Percentiles rank a stretch among this genome's conserved stretches.
Evolutionary conservation across 2,797 vertebrate genomes (phyloP).

Genomic region (Sebastes hubbsi): DNA sequence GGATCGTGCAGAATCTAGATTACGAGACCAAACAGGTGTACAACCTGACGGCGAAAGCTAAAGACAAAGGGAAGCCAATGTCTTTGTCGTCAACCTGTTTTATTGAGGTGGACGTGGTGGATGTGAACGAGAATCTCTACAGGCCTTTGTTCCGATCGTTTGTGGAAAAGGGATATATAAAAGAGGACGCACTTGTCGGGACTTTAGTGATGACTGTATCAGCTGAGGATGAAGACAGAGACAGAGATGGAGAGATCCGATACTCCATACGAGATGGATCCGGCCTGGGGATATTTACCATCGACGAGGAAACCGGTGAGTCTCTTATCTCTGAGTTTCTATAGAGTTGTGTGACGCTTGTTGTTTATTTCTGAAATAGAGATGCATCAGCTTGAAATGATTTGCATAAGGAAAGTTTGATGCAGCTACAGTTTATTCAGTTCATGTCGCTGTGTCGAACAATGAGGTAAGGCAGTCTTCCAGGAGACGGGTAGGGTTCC

Average conservation of each 20-base stretch:
- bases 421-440: constrained; percentile 20
- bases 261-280: constrained; percentile 97
- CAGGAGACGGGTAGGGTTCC: constrained; percentile 46
- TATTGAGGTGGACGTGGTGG: constrained; percentile 93
- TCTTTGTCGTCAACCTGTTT: constrained; percentile 94
- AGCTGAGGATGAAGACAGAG: constrained; percentile 92
- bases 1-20: constrained; percentile 91
- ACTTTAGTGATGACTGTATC: constrained; percentile 91
- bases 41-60: constrained; percentile 93
- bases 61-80: constrained; percentile 94
- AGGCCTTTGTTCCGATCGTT: constrained; percentile 90
- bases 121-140: constrained; percentile 96
- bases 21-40: constrained; percentile 94
- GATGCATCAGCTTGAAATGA: constrained; percentile 26
- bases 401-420: constrained; percentile 21
- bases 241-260: constrained; percentile 91
- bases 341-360: constrained; percentile 5
- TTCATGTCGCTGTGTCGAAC: constrained; percentile 29
- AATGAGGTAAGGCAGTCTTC: constrained; percentile 45
- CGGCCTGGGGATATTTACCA: constrained; percentile 93
- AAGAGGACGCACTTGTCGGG: constrained; percentile 90
- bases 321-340: constrained; percentile 9
- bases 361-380: constrained; percentile 42
- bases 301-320: constrained; percentile 97
- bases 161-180: constrained; percentile 92